Conservation (phyloP, 2,888 invertebrate genomes). For the Graphium colonna region DNA sequence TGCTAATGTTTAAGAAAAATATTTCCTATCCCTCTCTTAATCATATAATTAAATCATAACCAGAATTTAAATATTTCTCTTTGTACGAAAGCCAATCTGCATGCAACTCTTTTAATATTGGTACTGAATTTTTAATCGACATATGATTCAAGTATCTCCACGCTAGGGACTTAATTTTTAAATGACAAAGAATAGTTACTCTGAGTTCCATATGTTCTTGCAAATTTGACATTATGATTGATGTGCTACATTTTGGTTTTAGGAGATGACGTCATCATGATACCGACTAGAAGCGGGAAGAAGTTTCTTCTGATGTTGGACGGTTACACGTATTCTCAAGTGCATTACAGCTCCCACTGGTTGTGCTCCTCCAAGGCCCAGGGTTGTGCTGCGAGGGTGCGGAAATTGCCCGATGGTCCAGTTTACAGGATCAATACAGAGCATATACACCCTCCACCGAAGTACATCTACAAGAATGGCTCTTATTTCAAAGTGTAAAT, state of each 20-base stretch:
- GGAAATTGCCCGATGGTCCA: slow-evolving; percentile 21
- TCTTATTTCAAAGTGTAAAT: slow-evolving; percentile 32
- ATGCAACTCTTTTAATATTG: no score
- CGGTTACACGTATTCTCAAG: slow-evolving; percentile 46
- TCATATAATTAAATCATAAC: no score
- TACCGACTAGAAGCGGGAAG: slow-evolving; percentile 39
- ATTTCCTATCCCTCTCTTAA: no score
- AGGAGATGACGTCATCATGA: slow-evolving; percentile 33
- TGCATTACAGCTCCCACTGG: slow-evolving; percentile 41
- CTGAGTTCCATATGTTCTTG: no score
- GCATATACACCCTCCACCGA: slow-evolving; percentile 37
- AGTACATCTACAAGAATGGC: slow-evolving; percentile 31
- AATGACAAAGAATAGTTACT: no score
- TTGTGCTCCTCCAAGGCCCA: slow-evolving; percentile 38
- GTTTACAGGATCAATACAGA: slow-evolving; percentile 22
- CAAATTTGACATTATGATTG: background rate
- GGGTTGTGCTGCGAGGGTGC: slow-evolving; percentile 35
- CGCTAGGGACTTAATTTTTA: no score
- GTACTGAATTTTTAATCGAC: no score
- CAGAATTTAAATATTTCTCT: no score
- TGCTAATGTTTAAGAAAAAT: no score
- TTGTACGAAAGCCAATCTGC: no score
- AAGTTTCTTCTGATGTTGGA: slow-evolving; percentile 41
- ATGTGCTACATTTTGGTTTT: slow-evolving; percentile 17
- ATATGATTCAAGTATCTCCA: no score